phyloP scores from a whole-genome alignment of 1,140 invertebrate genomes.

The Brachionus rubens region DNA sequence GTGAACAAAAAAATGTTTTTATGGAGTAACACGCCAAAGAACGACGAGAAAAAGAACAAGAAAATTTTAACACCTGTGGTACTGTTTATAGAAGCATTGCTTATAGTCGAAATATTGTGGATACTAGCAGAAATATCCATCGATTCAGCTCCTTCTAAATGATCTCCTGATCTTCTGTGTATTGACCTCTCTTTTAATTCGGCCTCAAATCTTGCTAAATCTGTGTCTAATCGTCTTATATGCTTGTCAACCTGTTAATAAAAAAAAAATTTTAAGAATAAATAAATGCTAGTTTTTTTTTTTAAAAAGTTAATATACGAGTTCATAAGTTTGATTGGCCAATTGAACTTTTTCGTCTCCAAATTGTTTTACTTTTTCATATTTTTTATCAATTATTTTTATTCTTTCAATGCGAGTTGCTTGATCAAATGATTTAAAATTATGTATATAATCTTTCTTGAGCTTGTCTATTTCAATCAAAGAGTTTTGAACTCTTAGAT shows the following conservation, averaged over 20 bases:
- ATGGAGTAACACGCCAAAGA: no score
- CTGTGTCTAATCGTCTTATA: conserved; percentile 87
- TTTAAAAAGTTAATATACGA: background rate
- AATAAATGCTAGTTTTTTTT: background rate
- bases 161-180: background rate
- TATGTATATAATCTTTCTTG: background rate
- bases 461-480: conserved; percentile 34
- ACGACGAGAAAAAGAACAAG: no score
- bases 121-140: background rate
- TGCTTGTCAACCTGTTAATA: conserved; percentile 93
- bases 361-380: background rate
- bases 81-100: background rate
- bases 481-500: conserved; percentile 2
- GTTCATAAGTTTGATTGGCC: conserved; percentile 44
- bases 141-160: background rate
- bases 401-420: conserved; percentile 2
- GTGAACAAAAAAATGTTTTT: no score
- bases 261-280: background rate
- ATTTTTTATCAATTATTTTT: conserved; percentile 30
- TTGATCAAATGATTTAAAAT: conserved; percentile 12
- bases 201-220: conserved; percentile 79
- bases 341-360: conserved; percentile 43
- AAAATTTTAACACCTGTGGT: background rate
- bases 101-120: background rate
- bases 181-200: conserved; percentile 28